Conservation (phyloP, 2,113 vertebrate species). For the Nestor notabilis region DNA sequence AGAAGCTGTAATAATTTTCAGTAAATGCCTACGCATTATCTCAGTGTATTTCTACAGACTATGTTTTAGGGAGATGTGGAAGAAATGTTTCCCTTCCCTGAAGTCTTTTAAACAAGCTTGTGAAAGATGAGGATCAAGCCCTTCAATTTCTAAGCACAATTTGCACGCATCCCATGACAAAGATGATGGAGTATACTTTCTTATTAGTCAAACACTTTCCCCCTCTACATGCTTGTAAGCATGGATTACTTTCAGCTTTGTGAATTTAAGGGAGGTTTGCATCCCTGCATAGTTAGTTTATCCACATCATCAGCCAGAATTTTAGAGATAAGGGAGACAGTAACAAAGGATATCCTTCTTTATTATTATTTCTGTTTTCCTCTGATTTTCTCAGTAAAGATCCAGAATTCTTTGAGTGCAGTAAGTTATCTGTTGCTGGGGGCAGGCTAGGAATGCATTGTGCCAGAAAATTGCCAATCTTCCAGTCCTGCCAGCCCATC, state of each 20-base stretch:
- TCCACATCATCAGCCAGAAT: neutral
- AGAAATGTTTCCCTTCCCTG: neutral
- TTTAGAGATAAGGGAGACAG: neutral
- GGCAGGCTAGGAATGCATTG: neutral
- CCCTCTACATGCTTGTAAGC: neutral
- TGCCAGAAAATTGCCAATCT: neutral
- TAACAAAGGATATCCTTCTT: neutral
- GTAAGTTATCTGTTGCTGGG: neutral
- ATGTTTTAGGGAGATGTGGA: neutral
- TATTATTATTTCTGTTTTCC: neutral
- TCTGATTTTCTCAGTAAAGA: neutral
- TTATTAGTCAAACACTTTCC: neutral
- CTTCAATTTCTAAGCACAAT: neutral
- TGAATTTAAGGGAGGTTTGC: neutral
- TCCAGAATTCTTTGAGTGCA: neutral
- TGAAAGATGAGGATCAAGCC: neutral
- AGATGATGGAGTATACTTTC: neutral
- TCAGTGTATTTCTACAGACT: neutral
- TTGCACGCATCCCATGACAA: neutral
- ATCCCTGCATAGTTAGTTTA: neutral
- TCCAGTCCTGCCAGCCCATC: neutral
- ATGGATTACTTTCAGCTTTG: neutral
- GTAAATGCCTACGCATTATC: neutral
- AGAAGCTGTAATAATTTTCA: slow-evolving; percentile 22
- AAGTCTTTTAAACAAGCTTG: neutral